Conservation (phyloP, 1,140 invertebrate genomes). For the Stegodyphus dumicola region DNA sequence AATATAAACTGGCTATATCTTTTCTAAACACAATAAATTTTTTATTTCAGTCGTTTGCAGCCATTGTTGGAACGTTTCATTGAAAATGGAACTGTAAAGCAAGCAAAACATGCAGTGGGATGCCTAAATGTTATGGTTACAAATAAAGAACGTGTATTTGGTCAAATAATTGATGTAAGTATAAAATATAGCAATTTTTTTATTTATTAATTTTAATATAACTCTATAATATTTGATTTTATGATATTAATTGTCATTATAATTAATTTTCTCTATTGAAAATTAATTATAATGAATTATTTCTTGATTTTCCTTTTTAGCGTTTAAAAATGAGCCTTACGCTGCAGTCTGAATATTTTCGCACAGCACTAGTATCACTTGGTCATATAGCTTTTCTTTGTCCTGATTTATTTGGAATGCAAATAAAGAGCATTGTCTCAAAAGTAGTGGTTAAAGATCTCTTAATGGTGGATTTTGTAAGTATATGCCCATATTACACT, state of each 20-base stretch:
- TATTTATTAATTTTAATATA: neutral
- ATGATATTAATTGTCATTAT: neutral
- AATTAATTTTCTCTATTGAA: neutral
- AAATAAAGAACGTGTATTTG: slow-evolving; percentile 83
- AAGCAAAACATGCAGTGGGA: slow-evolving; percentile 94
- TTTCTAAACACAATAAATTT: neutral
- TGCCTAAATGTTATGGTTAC: slow-evolving; percentile 86
- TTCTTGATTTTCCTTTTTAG: slow-evolving; percentile 64
- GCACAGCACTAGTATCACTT: slow-evolving; percentile 91
- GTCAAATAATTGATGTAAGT: slow-evolving; percentile 90
- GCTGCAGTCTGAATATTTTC: slow-evolving; percentile 85
- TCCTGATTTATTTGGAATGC: slow-evolving; percentile 86
- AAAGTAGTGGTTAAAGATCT: slow-evolving; percentile 96
- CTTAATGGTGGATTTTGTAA: slow-evolving; percentile 81
- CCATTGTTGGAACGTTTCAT: slow-evolving; percentile 89
- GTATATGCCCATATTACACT: neutral
- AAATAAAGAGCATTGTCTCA: slow-evolving; percentile 94
- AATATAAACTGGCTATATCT: too few species aligned
- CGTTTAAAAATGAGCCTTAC: slow-evolving; percentile 73
- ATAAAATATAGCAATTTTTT: slow-evolving; percentile 66
- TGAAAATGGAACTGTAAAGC: slow-evolving; percentile 89
- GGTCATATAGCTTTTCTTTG: slow-evolving; percentile 92
- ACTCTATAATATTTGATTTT: neutral
- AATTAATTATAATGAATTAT: slow-evolving; percentile 22
- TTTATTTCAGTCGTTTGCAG: slow-evolving; percentile 73